These are phyloP conservation scores for Deroptyus accipitrinus DNA, from an alignment of 2,113 vertebrate species.

Conservation along the genomic window DNA sequence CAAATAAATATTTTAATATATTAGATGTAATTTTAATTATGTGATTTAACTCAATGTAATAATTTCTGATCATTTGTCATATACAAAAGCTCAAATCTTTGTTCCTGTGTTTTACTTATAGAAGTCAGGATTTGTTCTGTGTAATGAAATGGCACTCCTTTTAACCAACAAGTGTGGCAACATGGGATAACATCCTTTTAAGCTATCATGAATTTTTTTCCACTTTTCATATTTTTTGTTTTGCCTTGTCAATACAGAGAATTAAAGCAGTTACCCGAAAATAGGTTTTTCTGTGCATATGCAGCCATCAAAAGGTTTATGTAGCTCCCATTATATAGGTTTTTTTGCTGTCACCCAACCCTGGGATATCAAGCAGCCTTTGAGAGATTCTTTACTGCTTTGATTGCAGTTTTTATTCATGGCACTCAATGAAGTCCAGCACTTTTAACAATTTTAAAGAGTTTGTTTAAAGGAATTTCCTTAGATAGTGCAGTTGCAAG, in stretches of 20 bases:
- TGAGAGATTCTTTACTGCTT: neutral
- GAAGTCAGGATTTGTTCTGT: neutral
- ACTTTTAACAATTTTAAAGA: neutral
- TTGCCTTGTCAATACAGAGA: neutral
- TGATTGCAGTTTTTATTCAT: neutral
- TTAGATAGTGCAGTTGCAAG: neutral
- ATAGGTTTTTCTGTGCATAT: neutral
- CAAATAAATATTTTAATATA: conserved; percentile 16
- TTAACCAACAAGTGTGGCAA: neutral
- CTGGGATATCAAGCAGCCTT: neutral
- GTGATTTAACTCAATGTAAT: conserved; percentile 20
- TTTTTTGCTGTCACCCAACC: neutral
- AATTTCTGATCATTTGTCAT: neutral
- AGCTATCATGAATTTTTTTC: neutral
- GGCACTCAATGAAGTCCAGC: neutral
- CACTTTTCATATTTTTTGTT: neutral
- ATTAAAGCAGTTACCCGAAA: neutral
- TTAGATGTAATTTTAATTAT: conserved; percentile 7
- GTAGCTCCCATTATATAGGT: neutral
- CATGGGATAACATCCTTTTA: neutral
- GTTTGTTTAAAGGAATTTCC: neutral
- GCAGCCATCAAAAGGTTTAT: neutral
- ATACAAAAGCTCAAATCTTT: neutral
- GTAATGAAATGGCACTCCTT: neutral
- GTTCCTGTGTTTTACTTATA: neutral